Evolutionary conservation across 2,888 invertebrate genomes (phyloP).

Genomic region (Aquatica leii): DNA sequence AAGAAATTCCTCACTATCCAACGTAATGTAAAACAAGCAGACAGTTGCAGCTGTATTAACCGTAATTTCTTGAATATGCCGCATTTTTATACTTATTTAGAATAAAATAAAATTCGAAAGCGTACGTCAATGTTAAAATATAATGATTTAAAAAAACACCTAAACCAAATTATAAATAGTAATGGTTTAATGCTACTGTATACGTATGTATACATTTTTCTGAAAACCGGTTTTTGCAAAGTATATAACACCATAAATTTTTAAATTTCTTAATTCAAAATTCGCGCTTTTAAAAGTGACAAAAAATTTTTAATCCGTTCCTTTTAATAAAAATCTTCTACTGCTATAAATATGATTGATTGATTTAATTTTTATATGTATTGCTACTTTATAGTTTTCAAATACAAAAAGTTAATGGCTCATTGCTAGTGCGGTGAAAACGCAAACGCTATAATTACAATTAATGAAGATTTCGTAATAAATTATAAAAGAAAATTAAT

Average conservation of each 20-base stretch:
- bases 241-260: too few species aligned
- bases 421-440: not conserved
- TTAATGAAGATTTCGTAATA: not conserved
- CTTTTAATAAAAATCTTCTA: too few species aligned
- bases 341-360: conserved; percentile 29
- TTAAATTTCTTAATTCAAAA: too few species aligned
- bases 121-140: too few species aligned
- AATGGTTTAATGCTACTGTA: too few species aligned
- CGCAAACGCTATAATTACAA: conserved; percentile 2
- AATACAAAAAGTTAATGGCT: not conserved
- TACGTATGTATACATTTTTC: too few species aligned
- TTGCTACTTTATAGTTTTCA: not conserved
- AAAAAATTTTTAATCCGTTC: too few species aligned
- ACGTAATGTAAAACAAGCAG: conserved; percentile 17
- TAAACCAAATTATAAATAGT: too few species aligned
- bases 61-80: conserved; percentile 22
- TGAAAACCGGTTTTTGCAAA: too few species aligned
- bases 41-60: conserved; percentile 28
- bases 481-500: not conserved
- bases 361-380: conserved; percentile 28
- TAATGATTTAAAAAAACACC: too few species aligned
- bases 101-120: conserved; percentile 11
- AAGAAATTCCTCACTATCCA: conserved; percentile 25
- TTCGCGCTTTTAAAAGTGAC: too few species aligned
- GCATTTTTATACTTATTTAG: conserved; percentile 25